Evolutionary conservation across 2,888 invertebrate species (phyloP).

Genomic region (Xiphydria camelus): DNA sequence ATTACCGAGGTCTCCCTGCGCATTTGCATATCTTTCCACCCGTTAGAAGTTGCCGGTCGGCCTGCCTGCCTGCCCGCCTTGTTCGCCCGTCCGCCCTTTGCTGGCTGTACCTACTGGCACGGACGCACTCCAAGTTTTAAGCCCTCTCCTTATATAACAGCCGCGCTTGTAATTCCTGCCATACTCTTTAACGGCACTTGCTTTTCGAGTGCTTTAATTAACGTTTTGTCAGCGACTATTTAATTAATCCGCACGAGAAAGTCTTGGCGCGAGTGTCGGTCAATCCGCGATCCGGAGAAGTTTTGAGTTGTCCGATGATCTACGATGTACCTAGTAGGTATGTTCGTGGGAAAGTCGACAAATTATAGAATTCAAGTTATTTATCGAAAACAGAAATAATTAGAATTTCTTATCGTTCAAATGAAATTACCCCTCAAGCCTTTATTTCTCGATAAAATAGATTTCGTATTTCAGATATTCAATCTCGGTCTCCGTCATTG

Average conservation of each 20-base stretch:
- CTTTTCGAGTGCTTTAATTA: conserved; percentile 50
- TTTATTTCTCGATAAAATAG: too few species aligned
- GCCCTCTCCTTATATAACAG: conserved; percentile 30
- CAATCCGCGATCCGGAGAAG: too few species aligned
- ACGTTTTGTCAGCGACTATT: conserved; percentile 45
- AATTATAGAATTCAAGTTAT: too few species aligned
- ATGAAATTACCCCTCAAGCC: too few species aligned
- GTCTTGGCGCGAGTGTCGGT: too few species aligned
- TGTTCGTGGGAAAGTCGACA: too few species aligned
- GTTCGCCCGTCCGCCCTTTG: conserved; percentile 13
- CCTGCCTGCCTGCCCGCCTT: conserved; percentile 25
- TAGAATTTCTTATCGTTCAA: too few species aligned
- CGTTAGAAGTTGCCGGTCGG: conserved; percentile 47
- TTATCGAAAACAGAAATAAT: too few species aligned
- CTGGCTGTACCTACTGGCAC: conserved; percentile 34
- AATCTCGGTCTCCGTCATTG: too few species aligned
- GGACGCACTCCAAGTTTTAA: conserved; percentile 47
- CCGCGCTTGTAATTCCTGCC: conserved; percentile 43
- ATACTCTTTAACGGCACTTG: conserved; percentile 46
- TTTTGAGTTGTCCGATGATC: too few species aligned
- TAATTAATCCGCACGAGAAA: conserved; percentile 51
- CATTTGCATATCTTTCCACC: conserved; percentile 55
- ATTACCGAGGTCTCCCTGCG: conserved; percentile 41
- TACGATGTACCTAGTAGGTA: too few species aligned
- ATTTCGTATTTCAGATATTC: too few species aligned